phyloP scores from a whole-genome alignment of 2,797 vertebrate genomes.

The Sarcophilus harrisii region DNA sequence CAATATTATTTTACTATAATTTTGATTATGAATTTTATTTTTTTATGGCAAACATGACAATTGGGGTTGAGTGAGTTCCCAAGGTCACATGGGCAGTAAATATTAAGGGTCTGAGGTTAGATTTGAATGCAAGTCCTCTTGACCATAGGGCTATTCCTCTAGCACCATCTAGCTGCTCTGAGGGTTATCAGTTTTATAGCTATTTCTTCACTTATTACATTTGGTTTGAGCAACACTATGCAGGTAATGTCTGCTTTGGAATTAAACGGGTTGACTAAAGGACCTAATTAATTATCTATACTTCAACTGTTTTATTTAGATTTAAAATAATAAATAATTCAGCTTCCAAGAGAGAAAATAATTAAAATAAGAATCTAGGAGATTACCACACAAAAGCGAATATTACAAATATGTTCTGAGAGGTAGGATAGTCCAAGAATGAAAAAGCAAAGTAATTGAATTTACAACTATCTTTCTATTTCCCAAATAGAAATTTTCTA shows the following conservation, averaged over 20 bases:
- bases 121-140: no score
- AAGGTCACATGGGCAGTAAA: no score
- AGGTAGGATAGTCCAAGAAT: background rate
- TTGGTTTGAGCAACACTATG: slow-evolving; percentile 54
- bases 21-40: background rate
- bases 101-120: no score
- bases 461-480: background rate
- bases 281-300: slow-evolving; percentile 62
- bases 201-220: slow-evolving; percentile 14
- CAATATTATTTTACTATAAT: background rate
- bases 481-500: no score
- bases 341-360: slow-evolving; percentile 13
- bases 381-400: background rate
- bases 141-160: no score
- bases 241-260: slow-evolving; percentile 52
- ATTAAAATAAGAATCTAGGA: slow-evolving; percentile 51
- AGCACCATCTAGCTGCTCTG: no score
- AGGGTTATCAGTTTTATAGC: background rate
- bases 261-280: slow-evolving; percentile 55
- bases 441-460: background rate
- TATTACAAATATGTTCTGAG: background rate
- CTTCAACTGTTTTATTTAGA: slow-evolving; percentile 70
- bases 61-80: no score
- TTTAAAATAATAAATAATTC: slow-evolving; percentile 70
- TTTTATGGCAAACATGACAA: no score